Evolutionary conservation across 64 coral and sea anemone species (phyloP), one percentile per base, ranked within the genome.

Genomic region (Platygyra sinensis): DNA sequence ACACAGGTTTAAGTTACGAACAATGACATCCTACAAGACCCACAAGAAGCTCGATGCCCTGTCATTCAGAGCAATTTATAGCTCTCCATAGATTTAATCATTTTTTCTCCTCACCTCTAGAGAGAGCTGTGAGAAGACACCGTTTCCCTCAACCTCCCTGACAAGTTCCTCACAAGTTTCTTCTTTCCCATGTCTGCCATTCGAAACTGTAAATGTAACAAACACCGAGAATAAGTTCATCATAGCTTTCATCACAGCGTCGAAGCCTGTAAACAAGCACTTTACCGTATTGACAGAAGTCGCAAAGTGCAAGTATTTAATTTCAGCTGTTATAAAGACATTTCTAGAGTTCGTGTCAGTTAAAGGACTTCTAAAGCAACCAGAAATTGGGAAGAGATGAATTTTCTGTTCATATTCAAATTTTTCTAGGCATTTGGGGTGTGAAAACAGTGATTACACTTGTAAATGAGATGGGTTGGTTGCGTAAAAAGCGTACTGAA

Each of bases 111-210:
- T 90, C 76, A 99, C 97, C 94, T 99, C 97, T 8, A 99, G 60
- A 18, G 94, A 91, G 13, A 99, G 79, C 67, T 99, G 97, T 19
- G 97, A 99, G 52, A 99, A 96, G 39, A 99, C 74, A 32, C 97
- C 97, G 86, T 99, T 99, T 52, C 97, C 97, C 88, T 99, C 97
- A 96, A 95, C 94, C 63, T 98, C 90, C 22, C 81, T 87, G 0
- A 97, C 95, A 60, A 97, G 89, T 22, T 97, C 95, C 74, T 97
- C 95, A 67, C 95, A 97, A 16, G 91, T 97, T 83, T 96, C 95
- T 29, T 94, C 95, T 20, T 65, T 88, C 22, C 95, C 91, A 84
- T 87, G 86, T 88, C 89, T 90, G 52, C 95, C 95, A 96, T 96
- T 94, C 32, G 86, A 94, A 63, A 93, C 95, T 96, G 49, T 22